phyloP scores from a whole-genome alignment of 1,140 invertebrate species.

The Drosophila oshimai region DNA sequence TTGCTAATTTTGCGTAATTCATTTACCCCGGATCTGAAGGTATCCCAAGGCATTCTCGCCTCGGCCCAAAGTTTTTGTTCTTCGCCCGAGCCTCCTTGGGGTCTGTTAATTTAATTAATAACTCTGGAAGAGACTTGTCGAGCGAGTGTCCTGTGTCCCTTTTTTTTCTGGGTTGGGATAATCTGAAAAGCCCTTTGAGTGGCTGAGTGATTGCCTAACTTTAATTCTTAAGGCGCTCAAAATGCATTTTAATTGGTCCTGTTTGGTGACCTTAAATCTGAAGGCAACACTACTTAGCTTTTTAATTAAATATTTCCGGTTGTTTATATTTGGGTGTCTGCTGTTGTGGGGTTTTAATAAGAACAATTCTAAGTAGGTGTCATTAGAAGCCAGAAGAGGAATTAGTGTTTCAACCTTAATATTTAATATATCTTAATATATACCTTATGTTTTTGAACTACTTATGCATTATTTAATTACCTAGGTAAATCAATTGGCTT shows the following conservation, averaged over 20 bases:
- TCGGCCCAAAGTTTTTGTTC: conserved; percentile 26
- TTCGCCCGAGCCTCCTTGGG: conserved; percentile 1
- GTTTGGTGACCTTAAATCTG: too few relatives aligned
- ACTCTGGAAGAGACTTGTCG: conserved; percentile 20
- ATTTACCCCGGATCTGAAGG: conserved; percentile 46
- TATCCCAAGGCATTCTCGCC: conserved; percentile 8
- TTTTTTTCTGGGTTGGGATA: not conserved
- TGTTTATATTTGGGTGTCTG: too few relatives aligned
- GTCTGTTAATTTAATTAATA: conserved; percentile 55
- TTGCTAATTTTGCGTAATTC: conserved; percentile 61
- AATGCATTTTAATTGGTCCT: not conserved
- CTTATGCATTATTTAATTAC: too few relatives aligned
- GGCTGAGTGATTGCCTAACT: conserved; percentile 4
- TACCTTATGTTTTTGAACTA: too few relatives aligned
- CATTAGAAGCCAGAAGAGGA: too few relatives aligned
- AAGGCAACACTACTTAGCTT: too few relatives aligned
- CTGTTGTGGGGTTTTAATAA: too few relatives aligned
- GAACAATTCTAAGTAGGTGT: too few relatives aligned
- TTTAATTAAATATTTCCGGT: too few relatives aligned
- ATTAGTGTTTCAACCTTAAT: too few relatives aligned
- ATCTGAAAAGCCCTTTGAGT: conserved; percentile 9
- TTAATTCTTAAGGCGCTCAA: not conserved
- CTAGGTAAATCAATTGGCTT: too few relatives aligned
- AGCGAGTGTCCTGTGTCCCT: conserved; percentile 21
- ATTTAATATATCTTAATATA: too few relatives aligned